Evolutionary conservation across 2,113 vertebrate species (phyloP), one percentile per base, ranked within the genome.

Genomic region (Odobenus rosmarus): DNA sequence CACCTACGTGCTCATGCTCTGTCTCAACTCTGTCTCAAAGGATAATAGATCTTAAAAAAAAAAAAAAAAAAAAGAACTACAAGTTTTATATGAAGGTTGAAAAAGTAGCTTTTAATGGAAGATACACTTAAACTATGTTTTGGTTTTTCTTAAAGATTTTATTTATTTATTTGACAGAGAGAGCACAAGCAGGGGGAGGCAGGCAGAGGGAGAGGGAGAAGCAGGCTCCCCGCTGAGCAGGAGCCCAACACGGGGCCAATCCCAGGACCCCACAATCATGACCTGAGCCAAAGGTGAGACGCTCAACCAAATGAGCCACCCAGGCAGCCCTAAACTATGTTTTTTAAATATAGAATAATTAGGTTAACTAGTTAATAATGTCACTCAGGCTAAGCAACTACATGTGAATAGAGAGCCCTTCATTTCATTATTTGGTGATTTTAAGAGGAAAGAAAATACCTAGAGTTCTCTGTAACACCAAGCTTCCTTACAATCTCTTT

Each of bases 31-130:
- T n/a, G n/a, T n/a, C n/a, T n/a, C n/a, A n/a, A n/a, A n/a, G 31
- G 14, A 67, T 67, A 69, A 36, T 69, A 69, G 19, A 36, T 36
- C 33, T 69, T 36, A 36, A 69, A 69, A 36, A 69, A 69, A 69
- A n/a, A 67, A 69, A 69, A n/a, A 33, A 67, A 64, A 64, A 64
- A 64, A 64, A 13, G 79, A 87, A 72, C 39, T 67, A 3, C 6
- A 88, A 90, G 51, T 90, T 96, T 84, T 92, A 77, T 57, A 88
- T 59, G 59, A 90, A 89, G 88, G 77, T n/a, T 92, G n/a, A 92
- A 79, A 67, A 93, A 21, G 71, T 94, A 28, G 31, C 71, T 76
- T 93, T 93, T 88, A 92, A 72, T n/a, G 8, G 53, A 53, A 95
- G 49, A 39, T 42, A 90, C 18, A 74, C 67, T 86, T 89, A 74